Evolutionary conservation across 2,113 vertebrate species (phyloP).

Genomic region (Perccottus glenii): DNA sequence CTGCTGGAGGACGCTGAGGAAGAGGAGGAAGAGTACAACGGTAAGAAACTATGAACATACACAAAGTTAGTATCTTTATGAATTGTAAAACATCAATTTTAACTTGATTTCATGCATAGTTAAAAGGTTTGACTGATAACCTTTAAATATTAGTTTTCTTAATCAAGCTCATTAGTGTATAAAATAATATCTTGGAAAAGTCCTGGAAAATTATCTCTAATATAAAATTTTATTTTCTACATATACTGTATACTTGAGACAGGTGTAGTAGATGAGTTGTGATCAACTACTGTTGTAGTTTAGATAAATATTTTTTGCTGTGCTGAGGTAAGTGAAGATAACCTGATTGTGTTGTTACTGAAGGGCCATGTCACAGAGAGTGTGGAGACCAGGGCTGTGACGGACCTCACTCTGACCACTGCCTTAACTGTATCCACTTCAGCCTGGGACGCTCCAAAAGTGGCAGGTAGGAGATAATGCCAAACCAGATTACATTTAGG

Average conservation of each 20-base stretch:
- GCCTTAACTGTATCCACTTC: conserved; percentile 91
- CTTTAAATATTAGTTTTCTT: too few relatives aligned
- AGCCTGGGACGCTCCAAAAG: conserved; percentile 84
- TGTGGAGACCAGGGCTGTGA: conserved; percentile 90
- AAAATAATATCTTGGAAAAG: too few relatives aligned
- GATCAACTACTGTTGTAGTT: too few relatives aligned
- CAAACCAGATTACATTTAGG: not conserved
- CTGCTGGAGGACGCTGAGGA: conserved; percentile 53
- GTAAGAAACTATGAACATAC: conserved; percentile 63
- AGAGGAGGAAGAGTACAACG: conserved; percentile 87
- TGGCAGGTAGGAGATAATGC: conserved; percentile 78
- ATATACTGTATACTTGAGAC: too few relatives aligned
- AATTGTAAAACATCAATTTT: too few relatives aligned
- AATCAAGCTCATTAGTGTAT: too few relatives aligned
- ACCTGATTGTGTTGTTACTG: conserved; percentile 26
- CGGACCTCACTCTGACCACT: conserved; percentile 85
- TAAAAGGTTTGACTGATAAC: too few relatives aligned
- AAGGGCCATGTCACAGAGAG: conserved; percentile 86
- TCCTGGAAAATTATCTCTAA: too few relatives aligned
- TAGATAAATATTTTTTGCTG: not conserved
- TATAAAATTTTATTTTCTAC: too few relatives aligned
- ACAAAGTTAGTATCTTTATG: too few relatives aligned
- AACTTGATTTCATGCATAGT: too few relatives aligned
- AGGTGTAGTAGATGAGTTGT: too few relatives aligned
- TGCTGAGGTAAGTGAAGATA: not conserved